A percentile compares a stretch with the other conserved stretches of the same genome.
These are phyloP conservation scores for Leptopterna dolabrata DNA, from an alignment of 2,888 invertebrate species.

Conservation along the genomic window DNA sequence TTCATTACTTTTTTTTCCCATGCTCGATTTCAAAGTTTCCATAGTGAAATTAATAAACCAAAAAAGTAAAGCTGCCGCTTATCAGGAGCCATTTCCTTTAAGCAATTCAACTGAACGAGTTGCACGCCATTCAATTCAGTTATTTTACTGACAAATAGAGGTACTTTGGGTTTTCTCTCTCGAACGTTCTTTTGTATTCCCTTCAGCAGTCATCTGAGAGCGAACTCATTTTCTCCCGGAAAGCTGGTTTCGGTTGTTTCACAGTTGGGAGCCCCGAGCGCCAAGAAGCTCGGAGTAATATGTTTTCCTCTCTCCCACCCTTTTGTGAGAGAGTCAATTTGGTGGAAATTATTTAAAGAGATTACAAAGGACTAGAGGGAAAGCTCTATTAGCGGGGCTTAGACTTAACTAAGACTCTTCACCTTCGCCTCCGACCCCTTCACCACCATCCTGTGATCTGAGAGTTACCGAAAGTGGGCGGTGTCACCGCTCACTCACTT, in stretches of 20 bases:
- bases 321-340: background rate
- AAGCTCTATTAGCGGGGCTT: background rate
- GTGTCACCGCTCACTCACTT: background rate
- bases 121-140: no score
- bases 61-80: no score
- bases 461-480: background rate
- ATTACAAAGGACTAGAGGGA: background rate
- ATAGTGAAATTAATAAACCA: no score
- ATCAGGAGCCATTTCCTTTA: no score
- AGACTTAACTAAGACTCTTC: background rate
- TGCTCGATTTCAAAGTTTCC: no score
- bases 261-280: background rate
- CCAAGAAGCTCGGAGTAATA: background rate
- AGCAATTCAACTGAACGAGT: no score
- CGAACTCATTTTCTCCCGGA: slow-evolving; percentile 3
- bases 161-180: background rate
- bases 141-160: no score
- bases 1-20: no score
- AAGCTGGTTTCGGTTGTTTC: slow-evolving; percentile 7
- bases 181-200: background rate
- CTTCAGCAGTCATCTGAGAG: background rate
- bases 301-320: background rate
- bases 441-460: background rate
- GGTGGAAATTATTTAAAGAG: slow-evolving; percentile 6
- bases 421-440: background rate